phyloP scores from a whole-genome alignment of 2,888 invertebrate species.

The Neoascia interrupta region DNA sequence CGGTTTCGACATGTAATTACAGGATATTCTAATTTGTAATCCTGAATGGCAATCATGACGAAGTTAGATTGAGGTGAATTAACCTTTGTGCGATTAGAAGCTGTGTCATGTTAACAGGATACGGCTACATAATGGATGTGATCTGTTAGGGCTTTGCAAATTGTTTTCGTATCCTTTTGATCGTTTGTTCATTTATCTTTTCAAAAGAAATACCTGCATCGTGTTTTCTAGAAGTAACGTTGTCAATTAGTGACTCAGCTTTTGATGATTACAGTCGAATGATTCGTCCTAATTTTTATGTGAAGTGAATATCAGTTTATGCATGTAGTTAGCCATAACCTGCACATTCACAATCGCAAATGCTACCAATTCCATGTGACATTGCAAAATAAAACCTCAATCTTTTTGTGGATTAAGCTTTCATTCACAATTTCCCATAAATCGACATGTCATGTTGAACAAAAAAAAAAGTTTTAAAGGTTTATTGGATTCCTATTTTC shows the following conservation, averaged over 20 bases:
- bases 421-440: slow-evolving; percentile 27
- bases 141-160: not conserved
- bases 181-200: too few species aligned
- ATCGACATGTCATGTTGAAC: slow-evolving; percentile 22
- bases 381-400: slow-evolving; percentile 7
- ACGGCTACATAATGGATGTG: not conserved
- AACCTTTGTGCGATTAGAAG: slow-evolving; percentile 6
- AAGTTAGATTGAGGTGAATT: slow-evolving; percentile 15
- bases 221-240: too few species aligned
- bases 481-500: slow-evolving; percentile 40
- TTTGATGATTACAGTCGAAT: too few species aligned
- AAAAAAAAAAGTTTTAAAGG: slow-evolving; percentile 45
- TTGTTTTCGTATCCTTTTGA: too few species aligned
- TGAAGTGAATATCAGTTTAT: too few species aligned
- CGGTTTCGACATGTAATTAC: slow-evolving; percentile 46
- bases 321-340: too few species aligned
- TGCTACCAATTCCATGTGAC: not conserved
- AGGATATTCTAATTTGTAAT: slow-evolving; percentile 49
- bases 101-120: not conserved
- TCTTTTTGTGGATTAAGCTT: slow-evolving; percentile 29
- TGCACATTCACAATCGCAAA: too few species aligned
- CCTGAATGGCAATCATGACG: slow-evolving; percentile 32
- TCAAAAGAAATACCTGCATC: too few species aligned
- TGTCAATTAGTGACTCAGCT: not conserved
- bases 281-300: too few species aligned